phyloP scores from a whole-genome alignment of 2,797 vertebrate species.

The Hylomyscus alleni region DNA sequence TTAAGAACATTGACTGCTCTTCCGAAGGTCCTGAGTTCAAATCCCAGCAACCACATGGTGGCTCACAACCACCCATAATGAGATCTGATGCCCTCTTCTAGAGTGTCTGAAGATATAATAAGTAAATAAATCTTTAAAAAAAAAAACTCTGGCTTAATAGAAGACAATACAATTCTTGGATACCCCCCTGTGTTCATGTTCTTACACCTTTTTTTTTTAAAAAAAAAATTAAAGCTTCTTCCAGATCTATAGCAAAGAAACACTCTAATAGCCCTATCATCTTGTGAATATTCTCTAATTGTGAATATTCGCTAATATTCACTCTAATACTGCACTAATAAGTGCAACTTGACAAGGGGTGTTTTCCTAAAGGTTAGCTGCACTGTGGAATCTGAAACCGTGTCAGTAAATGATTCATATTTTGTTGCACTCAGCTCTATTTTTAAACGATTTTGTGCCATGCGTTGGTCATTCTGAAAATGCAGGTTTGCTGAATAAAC shows the following conservation, averaged over 20 bases:
- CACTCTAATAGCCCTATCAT: neutral
- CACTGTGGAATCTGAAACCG: neutral
- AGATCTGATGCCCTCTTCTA: too few relatives aligned
- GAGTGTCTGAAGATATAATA: too few relatives aligned
- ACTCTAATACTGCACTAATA: too few relatives aligned
- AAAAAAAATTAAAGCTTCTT: neutral
- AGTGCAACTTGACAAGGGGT: neutral
- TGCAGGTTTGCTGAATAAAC: neutral
- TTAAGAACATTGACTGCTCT: too few relatives aligned
- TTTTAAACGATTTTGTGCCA: constrained; percentile 1
- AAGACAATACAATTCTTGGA: neutral
- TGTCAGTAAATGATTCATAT: neutral
- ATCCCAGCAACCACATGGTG: too few relatives aligned
- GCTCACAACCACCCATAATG: too few relatives aligned
- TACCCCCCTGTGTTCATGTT: neutral
- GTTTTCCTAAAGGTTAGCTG: constrained; percentile 8
- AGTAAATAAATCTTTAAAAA: too few relatives aligned
- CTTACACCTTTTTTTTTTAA: neutral
- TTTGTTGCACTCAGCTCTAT: neutral
- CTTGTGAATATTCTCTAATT: neutral
- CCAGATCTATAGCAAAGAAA: neutral
- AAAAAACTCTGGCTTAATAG: too few relatives aligned
- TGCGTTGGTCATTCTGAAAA: constrained; percentile 19
- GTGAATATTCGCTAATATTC: neutral
- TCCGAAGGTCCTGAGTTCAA: too few relatives aligned